Conservation (phyloP, 2,888 invertebrate species). For the Kryphioiulus occultus region DNA sequence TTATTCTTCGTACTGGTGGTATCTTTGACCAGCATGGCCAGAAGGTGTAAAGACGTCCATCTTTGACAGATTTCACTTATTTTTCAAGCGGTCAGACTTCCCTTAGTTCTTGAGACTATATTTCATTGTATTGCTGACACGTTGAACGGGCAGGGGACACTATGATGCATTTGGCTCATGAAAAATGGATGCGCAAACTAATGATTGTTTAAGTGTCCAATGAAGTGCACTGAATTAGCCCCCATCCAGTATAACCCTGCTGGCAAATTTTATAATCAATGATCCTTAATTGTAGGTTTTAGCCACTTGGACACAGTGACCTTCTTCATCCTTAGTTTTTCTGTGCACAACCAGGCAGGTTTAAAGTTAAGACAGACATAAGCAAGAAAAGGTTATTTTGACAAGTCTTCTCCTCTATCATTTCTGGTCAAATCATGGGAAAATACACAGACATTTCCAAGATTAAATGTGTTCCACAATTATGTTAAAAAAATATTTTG, state of each 20-base stretch:
- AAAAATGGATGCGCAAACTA: conserved; percentile 29
- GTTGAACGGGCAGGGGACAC: conserved; percentile 18
- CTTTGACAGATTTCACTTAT: conserved; percentile 13
- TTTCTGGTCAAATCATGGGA: too few relatives aligned
- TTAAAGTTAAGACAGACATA: not conserved
- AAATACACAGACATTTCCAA: too few relatives aligned
- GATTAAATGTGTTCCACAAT: too few relatives aligned
- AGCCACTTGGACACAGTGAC: not conserved
- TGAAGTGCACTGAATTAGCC: conserved; percentile 32
- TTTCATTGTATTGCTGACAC: conserved; percentile 40
- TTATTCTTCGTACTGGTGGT: not conserved
- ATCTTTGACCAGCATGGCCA: not conserved
- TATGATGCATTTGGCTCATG: conserved; percentile 10
- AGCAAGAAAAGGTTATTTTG: too few relatives aligned
- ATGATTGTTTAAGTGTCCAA: conserved; percentile 36
- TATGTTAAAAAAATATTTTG: too few relatives aligned
- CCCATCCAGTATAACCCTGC: not conserved
- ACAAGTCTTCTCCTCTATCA: too few relatives aligned
- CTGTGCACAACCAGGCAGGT: not conserved
- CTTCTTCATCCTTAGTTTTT: not conserved
- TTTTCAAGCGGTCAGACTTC: not conserved
- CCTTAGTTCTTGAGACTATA: conserved; percentile 10
- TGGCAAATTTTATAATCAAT: conserved; percentile 24
- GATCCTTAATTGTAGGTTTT: conserved; percentile 29
- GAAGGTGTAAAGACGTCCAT: conserved; percentile 4